phyloP scores from a whole-genome alignment of 2,888 invertebrate species.

The Ichneumon xanthorius region DNA sequence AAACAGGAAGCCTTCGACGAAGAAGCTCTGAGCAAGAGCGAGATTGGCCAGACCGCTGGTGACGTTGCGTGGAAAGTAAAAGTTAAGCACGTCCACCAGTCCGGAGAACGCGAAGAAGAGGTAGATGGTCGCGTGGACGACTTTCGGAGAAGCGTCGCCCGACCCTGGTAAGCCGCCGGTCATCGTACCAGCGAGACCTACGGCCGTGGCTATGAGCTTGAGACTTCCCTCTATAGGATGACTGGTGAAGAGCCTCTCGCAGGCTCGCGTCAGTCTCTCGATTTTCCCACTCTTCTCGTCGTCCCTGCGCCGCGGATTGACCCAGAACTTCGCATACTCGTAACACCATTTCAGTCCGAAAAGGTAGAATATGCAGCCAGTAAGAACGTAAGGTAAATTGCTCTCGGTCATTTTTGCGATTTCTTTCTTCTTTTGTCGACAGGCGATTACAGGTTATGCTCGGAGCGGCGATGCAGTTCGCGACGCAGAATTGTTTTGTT shows the following conservation, averaged over 20 bases:
- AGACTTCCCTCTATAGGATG: constrained; percentile 80
- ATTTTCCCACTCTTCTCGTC: constrained; percentile 68
- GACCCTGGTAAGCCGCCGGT: constrained; percentile 75
- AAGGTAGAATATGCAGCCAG: constrained; percentile 79
- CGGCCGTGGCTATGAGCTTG: constrained; percentile 79
- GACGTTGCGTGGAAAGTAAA: constrained; percentile 82
- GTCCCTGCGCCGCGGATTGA: constrained; percentile 70
- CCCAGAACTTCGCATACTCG: constrained; percentile 80
- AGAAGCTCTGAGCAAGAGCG: constrained; percentile 82
- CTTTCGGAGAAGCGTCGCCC: constrained; percentile 78
- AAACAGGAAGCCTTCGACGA: constrained; percentile 83
- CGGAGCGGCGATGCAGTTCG: background rate
- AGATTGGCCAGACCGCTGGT: constrained; percentile 82
- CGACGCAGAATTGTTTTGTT: background rate
- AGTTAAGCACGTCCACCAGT: constrained; percentile 82
- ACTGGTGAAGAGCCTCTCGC: constrained; percentile 72
- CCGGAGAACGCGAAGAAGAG: constrained; percentile 84
- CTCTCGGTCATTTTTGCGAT: constrained; percentile 70
- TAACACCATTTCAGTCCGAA: constrained; percentile 82
- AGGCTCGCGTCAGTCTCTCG: constrained; percentile 71
- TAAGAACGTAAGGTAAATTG: constrained; percentile 76
- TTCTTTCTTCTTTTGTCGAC: background rate
- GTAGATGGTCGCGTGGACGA: constrained; percentile 83
- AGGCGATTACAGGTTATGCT: constrained; percentile 31
- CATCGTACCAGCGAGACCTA: constrained; percentile 79